Evolutionary conservation across 2,113 vertebrate genomes (phyloP).

Genomic region (Apistogramma diplotaenia): DNA sequence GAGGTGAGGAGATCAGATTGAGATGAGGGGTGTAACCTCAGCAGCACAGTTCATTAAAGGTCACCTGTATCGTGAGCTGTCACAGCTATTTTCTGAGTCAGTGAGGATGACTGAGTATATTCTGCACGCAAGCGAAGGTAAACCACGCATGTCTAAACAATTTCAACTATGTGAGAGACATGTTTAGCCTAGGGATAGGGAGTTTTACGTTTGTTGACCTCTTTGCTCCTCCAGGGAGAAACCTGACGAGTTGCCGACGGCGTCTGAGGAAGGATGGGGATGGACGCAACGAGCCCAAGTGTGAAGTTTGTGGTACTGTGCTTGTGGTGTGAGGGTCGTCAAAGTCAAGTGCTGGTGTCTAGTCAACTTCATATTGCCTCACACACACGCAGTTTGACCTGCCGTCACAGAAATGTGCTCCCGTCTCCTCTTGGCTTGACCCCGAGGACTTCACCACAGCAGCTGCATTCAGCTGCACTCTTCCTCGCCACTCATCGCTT

Average conservation of each 20-base stretch:
- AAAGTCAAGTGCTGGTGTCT: slow-evolving; percentile 48
- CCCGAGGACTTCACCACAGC: slow-evolving; percentile 37
- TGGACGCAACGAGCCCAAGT: neutral
- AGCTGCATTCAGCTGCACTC: slow-evolving; percentile 18
- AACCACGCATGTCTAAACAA: slow-evolving; percentile 29
- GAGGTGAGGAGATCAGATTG: slow-evolving; percentile 8
- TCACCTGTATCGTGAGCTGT: slow-evolving; percentile 13
- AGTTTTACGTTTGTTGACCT: neutral
- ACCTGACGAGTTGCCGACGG: neutral
- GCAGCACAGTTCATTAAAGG: slow-evolving; percentile 5
- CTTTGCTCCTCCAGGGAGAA: slow-evolving; percentile 5
- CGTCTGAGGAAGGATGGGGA: neutral
- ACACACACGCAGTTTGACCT: slow-evolving; percentile 34
- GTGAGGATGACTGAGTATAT: slow-evolving; percentile 31
- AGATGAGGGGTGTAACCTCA: neutral
- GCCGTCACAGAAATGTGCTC: slow-evolving; percentile 41
- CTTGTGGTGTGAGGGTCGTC: neutral
- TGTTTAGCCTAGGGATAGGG: neutral
- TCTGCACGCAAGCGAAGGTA: slow-evolving; percentile 22
- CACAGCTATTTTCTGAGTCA: slow-evolving; percentile 40
- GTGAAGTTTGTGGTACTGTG: neutral
- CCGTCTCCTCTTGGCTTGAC: slow-evolving; percentile 7
- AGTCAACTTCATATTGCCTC: slow-evolving; percentile 16
- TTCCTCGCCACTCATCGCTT: neutral
- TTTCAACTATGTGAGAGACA: slow-evolving; percentile 12